Conservation (phyloP, 2,113 vertebrate genomes). For the Oenanthe melanoleuca region DNA sequence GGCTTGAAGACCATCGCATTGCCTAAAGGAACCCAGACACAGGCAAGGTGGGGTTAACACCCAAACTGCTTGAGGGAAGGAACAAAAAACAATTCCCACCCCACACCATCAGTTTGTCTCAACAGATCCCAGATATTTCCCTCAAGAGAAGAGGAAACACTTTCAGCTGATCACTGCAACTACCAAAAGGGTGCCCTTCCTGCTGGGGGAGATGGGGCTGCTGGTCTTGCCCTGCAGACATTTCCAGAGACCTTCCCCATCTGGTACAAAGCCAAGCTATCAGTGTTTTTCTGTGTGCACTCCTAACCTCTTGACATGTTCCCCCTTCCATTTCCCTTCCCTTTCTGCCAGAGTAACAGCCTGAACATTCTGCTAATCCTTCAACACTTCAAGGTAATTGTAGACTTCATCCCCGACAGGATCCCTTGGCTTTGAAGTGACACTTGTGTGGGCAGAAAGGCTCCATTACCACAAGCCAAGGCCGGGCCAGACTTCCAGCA, state of each 20-base stretch:
- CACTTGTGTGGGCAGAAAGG: background rate
- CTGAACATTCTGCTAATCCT: background rate
- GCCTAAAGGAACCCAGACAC: conserved; percentile 71
- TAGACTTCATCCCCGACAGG: background rate
- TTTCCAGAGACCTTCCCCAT: background rate
- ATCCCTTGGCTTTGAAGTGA: background rate
- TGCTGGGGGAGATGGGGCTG: background rate
- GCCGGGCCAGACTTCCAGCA: conserved; percentile 91
- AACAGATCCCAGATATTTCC: background rate
- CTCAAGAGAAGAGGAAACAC: background rate
- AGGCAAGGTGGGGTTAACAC: background rate
- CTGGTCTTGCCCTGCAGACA: background rate
- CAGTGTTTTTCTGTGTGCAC: background rate
- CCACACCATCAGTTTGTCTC: background rate
- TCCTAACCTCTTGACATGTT: background rate
- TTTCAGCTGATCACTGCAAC: background rate
- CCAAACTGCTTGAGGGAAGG: background rate
- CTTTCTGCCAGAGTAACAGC: background rate
- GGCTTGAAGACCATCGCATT: conserved; percentile 97
- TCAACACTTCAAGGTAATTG: background rate
- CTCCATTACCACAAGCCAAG: conserved; percentile 88
- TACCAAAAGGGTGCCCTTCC: background rate
- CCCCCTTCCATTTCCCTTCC: background rate
- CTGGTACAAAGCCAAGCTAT: background rate
- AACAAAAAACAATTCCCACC: background rate